Conservation (phyloP, 2,797 vertebrate species). For the Halcyon badia region DNA sequence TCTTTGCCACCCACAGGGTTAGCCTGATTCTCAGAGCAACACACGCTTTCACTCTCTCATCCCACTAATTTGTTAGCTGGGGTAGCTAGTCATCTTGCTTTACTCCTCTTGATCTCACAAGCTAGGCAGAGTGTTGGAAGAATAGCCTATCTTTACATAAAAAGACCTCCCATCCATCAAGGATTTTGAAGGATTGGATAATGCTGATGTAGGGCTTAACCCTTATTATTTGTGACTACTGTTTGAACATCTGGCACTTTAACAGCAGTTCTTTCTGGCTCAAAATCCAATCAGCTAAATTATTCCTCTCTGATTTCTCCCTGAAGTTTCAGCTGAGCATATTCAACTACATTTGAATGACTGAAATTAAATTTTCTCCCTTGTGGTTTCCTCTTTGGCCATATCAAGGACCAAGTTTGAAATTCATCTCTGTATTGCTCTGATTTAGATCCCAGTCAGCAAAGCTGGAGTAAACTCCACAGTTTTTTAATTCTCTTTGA, state of each 20-base stretch:
- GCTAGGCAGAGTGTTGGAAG: not conserved
- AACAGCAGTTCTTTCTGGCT: conserved; percentile 33
- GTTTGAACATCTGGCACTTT: conserved; percentile 66
- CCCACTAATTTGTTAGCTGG: conserved; percentile 9
- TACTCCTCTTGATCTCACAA: not conserved
- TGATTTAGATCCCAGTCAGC: not conserved
- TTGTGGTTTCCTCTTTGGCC: not conserved
- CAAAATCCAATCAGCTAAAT: conserved; percentile 56
- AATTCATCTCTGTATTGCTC: not conserved
- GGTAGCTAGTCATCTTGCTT: conserved; percentile 19
- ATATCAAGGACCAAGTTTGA: not conserved
- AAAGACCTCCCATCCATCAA: not conserved
- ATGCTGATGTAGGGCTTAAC: conserved; percentile 31
- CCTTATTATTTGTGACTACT: conserved; percentile 50
- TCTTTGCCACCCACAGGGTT: conserved; percentile 53
- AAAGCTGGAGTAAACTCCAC: not conserved
- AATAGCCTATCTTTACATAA: not conserved
- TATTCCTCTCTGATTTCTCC: conserved; percentile 35
- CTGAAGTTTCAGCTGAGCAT: conserved; percentile 50
- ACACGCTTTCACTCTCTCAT: conserved; percentile 35
- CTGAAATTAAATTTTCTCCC: conserved; percentile 35
- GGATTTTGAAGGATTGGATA: conserved; percentile 23
- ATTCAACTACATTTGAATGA: conserved; percentile 33
- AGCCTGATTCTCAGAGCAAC: conserved; percentile 30
- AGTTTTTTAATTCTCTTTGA: not conserved